These are phyloP conservation scores for Phania funesta DNA, from an alignment of 2,888 invertebrate genomes.

Conservation along the genomic window DNA sequence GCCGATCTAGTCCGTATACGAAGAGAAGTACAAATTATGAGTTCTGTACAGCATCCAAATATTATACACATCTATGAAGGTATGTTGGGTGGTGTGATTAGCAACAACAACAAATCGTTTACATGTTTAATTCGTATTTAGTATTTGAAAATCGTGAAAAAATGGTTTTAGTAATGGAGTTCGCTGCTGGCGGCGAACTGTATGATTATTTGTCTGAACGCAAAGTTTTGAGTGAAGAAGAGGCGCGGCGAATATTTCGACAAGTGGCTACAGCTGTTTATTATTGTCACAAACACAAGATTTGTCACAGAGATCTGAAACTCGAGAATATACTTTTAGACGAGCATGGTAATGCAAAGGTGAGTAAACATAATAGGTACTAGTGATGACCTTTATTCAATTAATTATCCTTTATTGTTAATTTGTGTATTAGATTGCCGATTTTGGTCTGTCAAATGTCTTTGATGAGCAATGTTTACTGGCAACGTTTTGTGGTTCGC, in stretches of 20 bases:
- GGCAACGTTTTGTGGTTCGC: slow-evolving; percentile 97
- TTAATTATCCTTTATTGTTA: neutral
- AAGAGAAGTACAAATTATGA: slow-evolving; percentile 99
- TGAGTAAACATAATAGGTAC: slow-evolving; percentile 77
- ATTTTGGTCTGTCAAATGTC: slow-evolving; percentile 98
- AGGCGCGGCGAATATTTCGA: slow-evolving; percentile 96
- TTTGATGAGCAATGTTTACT: slow-evolving; percentile 93
- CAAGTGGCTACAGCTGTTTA: slow-evolving; percentile 98
- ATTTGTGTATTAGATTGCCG: slow-evolving; percentile 89
- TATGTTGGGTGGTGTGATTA: slow-evolving; percentile 79
- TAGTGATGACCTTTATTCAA: neutral
- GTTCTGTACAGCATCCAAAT: slow-evolving; percentile 98
- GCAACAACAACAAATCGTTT: too few species aligned
- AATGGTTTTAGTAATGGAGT: slow-evolving; percentile 99
- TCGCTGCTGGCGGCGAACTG: slow-evolving; percentile 98
- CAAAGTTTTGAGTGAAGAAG: slow-evolving; percentile 94
- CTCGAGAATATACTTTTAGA: slow-evolving; percentile 96
- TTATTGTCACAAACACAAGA: slow-evolving; percentile 99
- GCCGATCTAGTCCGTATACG: slow-evolving; percentile 97
- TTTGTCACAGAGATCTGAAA: slow-evolving; percentile 97
- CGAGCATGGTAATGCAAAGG: slow-evolving; percentile 96
- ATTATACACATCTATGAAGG: slow-evolving; percentile 99
- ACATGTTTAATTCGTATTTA: slow-evolving; percentile 54
- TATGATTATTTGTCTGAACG: slow-evolving; percentile 97
- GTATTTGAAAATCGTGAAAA: slow-evolving; percentile 99